These are phyloP conservation scores for Hydra vulgaris DNA, from an alignment of 30 jellyfish, hydroid and myxozoan genomes.

Conservation along the genomic window DNA sequence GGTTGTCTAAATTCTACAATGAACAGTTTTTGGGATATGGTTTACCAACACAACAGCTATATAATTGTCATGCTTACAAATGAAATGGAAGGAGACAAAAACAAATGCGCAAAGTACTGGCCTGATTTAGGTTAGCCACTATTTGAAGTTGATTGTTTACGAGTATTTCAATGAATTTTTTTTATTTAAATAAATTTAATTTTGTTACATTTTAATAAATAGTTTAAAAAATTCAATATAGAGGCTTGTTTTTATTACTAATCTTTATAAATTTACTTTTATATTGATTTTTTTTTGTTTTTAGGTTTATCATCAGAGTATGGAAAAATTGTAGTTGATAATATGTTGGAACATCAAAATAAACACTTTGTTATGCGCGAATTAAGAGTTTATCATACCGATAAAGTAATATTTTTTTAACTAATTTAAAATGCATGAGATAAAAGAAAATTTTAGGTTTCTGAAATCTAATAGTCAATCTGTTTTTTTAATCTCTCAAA, in stretches of 20 bases:
- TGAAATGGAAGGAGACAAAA: slow-evolving; percentile 78
- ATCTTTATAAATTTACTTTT: too few species aligned
- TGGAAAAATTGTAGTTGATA: slow-evolving; percentile 64
- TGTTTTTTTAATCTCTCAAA: too few species aligned
- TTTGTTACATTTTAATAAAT: too few species aligned
- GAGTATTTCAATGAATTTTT: too few species aligned
- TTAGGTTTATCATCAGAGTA: slow-evolving; percentile 59
- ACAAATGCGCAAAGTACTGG: slow-evolving; percentile 89
- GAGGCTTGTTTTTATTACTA: too few species aligned
- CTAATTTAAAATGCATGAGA: too few species aligned
- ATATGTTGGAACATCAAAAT: slow-evolving; percentile 58
- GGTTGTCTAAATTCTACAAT: slow-evolving; percentile 78
- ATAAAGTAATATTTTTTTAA: slow-evolving; percentile 25
- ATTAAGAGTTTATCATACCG: slow-evolving; percentile 46
- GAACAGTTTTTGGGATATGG: slow-evolving; percentile 72
- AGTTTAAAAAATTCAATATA: too few species aligned
- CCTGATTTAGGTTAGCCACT: slow-evolving; percentile 48
- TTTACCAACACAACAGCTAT: slow-evolving; percentile 46
- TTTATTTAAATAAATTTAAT: too few species aligned
- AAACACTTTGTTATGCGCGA: slow-evolving; percentile 50
- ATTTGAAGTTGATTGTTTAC: not conserved
- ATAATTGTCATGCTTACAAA: slow-evolving; percentile 74
- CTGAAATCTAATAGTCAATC: too few species aligned
- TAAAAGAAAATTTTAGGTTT: too few species aligned
- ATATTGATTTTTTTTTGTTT: not conserved